These are phyloP conservation scores for Drosophila erecta DNA, from an alignment of 1,140 invertebrate genomes.

Conservation along the genomic window DNA sequence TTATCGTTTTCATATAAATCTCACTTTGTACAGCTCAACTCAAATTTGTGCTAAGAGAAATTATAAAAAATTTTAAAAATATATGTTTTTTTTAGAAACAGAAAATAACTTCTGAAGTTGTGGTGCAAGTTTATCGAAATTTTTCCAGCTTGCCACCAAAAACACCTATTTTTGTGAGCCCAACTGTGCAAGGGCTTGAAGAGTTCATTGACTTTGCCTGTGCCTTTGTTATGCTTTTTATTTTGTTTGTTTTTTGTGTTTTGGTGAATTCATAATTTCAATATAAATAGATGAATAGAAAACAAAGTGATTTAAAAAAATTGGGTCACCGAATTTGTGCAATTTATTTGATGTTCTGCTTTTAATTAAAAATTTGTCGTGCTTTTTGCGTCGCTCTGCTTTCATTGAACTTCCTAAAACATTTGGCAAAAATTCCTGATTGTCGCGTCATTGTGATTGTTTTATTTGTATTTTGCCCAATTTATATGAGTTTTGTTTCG, in stretches of 20 bases:
- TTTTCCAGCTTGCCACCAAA: too few relatives aligned
- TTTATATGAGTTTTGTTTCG: constrained; percentile 48
- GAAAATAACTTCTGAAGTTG: too few relatives aligned
- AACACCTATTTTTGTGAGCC: constrained; percentile 1
- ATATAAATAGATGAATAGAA: constrained; percentile 62
- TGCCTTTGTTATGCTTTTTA: constrained; percentile 52
- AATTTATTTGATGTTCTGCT: constrained; percentile 73
- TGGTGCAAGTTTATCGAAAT: too few relatives aligned
- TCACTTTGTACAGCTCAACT: background rate
- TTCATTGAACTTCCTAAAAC: constrained; percentile 56
- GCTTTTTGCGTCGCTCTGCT: constrained; percentile 35
- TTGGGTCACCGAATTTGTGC: constrained; percentile 75
- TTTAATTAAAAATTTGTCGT: constrained; percentile 22
- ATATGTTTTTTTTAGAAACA: too few relatives aligned
- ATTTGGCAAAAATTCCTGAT: constrained; percentile 50
- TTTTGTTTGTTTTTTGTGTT: constrained; percentile 17
- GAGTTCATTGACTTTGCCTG: constrained; percentile 70
- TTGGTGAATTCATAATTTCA: constrained; percentile 51
- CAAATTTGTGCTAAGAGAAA: background rate
- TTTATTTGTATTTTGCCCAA: constrained; percentile 14
- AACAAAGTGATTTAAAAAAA: constrained; percentile 62
- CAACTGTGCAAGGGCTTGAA: constrained; percentile 51
- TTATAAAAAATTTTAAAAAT: background rate
- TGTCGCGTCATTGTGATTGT: constrained; percentile 33
- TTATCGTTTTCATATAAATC: constrained; percentile 8